phyloP scores from a whole-genome alignment of 2,797 vertebrate species.

The Lepilemur ruficaudatus region DNA sequence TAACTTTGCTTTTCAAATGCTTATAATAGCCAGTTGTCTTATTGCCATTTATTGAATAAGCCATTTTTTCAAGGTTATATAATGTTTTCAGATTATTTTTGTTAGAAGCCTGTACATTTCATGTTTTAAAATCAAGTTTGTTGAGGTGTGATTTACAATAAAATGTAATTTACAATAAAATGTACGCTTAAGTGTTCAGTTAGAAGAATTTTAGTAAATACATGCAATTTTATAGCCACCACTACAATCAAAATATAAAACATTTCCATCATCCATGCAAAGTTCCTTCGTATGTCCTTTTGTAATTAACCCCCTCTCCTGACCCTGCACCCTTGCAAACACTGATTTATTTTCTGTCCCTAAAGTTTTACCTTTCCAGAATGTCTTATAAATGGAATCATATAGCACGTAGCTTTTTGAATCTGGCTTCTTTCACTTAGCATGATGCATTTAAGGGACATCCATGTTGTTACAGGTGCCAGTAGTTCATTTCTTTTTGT shows the following conservation, averaged over 20 bases:
- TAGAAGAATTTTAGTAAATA: not conserved
- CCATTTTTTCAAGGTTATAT: slow-evolving; percentile 25
- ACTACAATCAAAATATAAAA: not conserved
- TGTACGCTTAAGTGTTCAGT: not conserved
- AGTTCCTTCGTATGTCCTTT: not conserved
- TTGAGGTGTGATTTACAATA: not conserved
- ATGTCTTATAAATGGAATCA: not conserved
- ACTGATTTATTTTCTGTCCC: not conserved
- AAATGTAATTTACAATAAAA: not conserved
- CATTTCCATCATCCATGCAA: not conserved
- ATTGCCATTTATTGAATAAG: slow-evolving; percentile 49
- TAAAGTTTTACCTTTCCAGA: not conserved
- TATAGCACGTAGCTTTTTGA: not conserved
- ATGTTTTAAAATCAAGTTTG: not conserved
- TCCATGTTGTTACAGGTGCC: not conserved
- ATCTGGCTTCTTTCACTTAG: slow-evolving; percentile 20
- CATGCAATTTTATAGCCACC: not conserved
- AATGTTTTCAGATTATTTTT: slow-evolving; percentile 11
- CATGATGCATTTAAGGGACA: not conserved
- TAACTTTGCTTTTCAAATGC: slow-evolving; percentile 54
- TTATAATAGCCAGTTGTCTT: not conserved
- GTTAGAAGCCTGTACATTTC: not conserved
- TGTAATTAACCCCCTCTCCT: not conserved
- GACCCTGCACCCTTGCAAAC: not conserved
- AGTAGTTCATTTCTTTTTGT: not conserved